phyloP scores from a whole-genome alignment of 2,888 invertebrate species.

The Orchestes rusci region DNA sequence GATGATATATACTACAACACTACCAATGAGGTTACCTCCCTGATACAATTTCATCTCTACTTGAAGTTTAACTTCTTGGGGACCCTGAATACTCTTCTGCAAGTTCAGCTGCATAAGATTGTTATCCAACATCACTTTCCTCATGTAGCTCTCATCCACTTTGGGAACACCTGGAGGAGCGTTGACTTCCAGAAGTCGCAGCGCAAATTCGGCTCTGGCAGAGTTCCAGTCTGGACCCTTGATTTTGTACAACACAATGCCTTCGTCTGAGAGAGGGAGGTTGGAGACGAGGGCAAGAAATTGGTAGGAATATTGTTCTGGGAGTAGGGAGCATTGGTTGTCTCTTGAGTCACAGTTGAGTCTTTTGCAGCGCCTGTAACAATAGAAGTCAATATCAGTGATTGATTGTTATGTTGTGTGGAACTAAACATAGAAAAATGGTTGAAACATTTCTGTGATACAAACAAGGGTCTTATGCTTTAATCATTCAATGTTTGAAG shows the following conservation, averaged over 20 bases:
- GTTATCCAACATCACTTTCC: conserved; percentile 40
- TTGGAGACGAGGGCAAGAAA: conserved; percentile 89
- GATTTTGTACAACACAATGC: conserved; percentile 80
- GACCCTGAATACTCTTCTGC: conserved; percentile 68
- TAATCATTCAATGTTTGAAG: too few relatives aligned
- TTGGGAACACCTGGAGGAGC: conserved; percentile 53
- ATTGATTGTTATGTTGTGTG: too few relatives aligned
- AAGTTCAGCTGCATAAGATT: conserved; percentile 74
- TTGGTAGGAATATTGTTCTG: conserved; percentile 85
- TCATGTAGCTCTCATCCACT: conserved; percentile 42
- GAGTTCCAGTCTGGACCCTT: conserved; percentile 68
- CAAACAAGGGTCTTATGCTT: too few relatives aligned
- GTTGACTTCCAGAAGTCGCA: conserved; percentile 59
- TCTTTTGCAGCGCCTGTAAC: conserved; percentile 72
- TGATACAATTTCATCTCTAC: conserved; percentile 79
- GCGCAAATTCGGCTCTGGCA: conserved; percentile 66
- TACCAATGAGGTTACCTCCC: conserved; percentile 63
- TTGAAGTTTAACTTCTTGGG: conserved; percentile 85
- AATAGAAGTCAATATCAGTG: too few relatives aligned
- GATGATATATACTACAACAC: conserved; percentile 76
- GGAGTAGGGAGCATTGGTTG: conserved; percentile 66
- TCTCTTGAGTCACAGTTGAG: conserved; percentile 68
- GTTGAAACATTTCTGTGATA: too few relatives aligned
- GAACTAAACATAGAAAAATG: too few relatives aligned
- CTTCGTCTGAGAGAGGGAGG: conserved; percentile 55